Evolutionary conservation across 1,140 invertebrate species (phyloP).

Genomic region (Ceratosolen solmsi): DNA sequence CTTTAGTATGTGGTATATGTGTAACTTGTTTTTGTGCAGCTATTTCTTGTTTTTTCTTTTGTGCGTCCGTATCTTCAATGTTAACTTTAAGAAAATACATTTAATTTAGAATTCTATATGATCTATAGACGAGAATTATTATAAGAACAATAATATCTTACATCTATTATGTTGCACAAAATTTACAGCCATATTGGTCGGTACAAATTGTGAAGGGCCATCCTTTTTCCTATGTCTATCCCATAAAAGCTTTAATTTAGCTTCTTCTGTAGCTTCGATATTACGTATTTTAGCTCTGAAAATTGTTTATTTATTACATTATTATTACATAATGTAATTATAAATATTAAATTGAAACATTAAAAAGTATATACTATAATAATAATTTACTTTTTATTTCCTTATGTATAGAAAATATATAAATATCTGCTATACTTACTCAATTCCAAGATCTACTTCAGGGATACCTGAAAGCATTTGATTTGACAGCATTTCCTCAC

Average conservation of each 20-base stretch:
- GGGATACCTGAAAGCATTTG: slow-evolving; percentile 99
- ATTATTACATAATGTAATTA: not conserved
- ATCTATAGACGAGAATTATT: not conserved
- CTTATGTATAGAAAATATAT: slow-evolving; percentile 8
- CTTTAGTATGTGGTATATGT: slow-evolving; percentile 73
- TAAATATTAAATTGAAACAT: not conserved
- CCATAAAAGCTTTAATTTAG: slow-evolving; percentile 91
- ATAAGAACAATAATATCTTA: slow-evolving; percentile 71
- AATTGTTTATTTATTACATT: slow-evolving; percentile 28
- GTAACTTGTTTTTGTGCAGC: slow-evolving; percentile 66
- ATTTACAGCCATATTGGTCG: slow-evolving; percentile 98
- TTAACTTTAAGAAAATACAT: slow-evolving; percentile 79
- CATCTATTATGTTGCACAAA: slow-evolving; percentile 97
- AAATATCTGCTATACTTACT: slow-evolving; percentile 77
- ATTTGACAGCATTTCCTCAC: slow-evolving; percentile 99
- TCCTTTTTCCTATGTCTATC: slow-evolving; percentile 93
- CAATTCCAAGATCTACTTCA: slow-evolving; percentile 99
- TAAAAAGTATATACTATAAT: slow-evolving; percentile 8
- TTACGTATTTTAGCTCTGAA: slow-evolving; percentile 94
- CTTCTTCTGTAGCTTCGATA: slow-evolving; percentile 98
- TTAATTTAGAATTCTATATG: slow-evolving; percentile 44
- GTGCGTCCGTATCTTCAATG: slow-evolving; percentile 81
- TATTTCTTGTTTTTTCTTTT: slow-evolving; percentile 75
- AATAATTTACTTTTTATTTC: not conserved
- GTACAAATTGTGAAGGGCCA: slow-evolving; percentile 96